Evolutionary conservation across 1,140 invertebrate genomes (phyloP).

Genomic region (Procambarus clarkii): DNA sequence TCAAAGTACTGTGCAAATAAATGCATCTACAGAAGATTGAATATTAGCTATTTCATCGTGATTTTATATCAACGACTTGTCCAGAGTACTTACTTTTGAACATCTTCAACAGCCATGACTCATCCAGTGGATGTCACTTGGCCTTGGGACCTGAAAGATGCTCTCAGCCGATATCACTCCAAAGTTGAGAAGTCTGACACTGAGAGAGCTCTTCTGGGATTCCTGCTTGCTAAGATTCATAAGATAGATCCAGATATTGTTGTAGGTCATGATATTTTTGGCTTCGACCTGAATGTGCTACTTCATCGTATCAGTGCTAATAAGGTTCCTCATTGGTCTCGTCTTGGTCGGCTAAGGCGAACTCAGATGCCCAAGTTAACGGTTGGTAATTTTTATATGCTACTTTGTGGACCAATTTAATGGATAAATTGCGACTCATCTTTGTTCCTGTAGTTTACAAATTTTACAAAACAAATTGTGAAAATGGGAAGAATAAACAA

Average conservation of each 20-base stretch:
- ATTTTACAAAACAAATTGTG: no score
- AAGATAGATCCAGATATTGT: constrained; percentile 95
- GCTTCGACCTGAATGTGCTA: constrained; percentile 91
- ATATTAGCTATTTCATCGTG: no score
- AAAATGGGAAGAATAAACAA: no score
- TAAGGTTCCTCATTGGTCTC: constrained; percentile 92
- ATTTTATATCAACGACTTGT: neutral
- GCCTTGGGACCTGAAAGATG: constrained; percentile 85
- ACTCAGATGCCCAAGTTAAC: constrained; percentile 75
- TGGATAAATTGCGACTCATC: no score
- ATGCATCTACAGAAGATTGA: no score
- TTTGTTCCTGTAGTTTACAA: no score
- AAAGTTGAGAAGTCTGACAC: constrained; percentile 87
- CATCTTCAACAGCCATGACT: constrained; percentile 83
- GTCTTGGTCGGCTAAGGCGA: constrained; percentile 89
- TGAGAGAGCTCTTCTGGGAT: constrained; percentile 88
- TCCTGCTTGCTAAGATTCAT: constrained; percentile 88
- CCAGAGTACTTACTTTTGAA: constrained; percentile 50
- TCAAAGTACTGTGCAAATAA: no score
- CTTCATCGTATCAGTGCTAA: constrained; percentile 86
- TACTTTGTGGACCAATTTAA: no score
- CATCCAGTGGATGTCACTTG: constrained; percentile 86
- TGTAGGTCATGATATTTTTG: constrained; percentile 92
- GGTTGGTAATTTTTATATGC: constrained; percentile 76
- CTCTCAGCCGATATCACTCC: constrained; percentile 82